phyloP scores from a whole-genome alignment of 2,113 vertebrate genomes.

The Urocitellus parryii region DNA sequence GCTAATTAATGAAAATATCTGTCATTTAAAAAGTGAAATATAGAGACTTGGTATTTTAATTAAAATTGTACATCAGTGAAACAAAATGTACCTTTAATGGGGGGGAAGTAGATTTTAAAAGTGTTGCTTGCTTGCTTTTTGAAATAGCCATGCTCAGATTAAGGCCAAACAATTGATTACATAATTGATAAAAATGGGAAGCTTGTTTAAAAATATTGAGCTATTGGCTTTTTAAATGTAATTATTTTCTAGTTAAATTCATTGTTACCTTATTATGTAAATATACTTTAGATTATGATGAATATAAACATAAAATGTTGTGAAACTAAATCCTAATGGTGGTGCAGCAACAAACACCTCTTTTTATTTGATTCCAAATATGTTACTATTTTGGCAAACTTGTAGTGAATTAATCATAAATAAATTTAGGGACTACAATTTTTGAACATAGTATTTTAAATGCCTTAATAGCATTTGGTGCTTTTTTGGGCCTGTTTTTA shows the following conservation, averaged over 20 bases:
- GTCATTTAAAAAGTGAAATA: slow-evolving; percentile 78
- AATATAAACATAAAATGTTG: neutral
- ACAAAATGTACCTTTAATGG: slow-evolving; percentile 69
- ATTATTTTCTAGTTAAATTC: slow-evolving; percentile 53
- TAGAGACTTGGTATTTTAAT: slow-evolving; percentile 71
- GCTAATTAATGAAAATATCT: slow-evolving; percentile 83
- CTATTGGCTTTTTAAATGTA: slow-evolving; percentile 48
- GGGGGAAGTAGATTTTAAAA: slow-evolving; percentile 54
- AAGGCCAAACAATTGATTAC: slow-evolving; percentile 1
- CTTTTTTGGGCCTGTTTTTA: neutral
- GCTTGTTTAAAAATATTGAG: slow-evolving; percentile 55
- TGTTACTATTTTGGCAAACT: neutral
- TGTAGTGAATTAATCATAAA: slow-evolving; percentile 9
- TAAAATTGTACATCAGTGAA: slow-evolving; percentile 70
- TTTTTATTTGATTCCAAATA: slow-evolving; percentile 44
- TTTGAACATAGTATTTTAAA: neutral
- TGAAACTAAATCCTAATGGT: slow-evolving; percentile 6
- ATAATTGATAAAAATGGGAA: neutral
- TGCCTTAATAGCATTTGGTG: neutral
- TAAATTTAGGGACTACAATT: neutral
- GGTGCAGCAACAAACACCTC: neutral
- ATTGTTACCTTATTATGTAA: slow-evolving; percentile 30
- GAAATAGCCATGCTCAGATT: slow-evolving; percentile 3
- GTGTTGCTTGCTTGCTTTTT: slow-evolving; percentile 51
- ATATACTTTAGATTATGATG: neutral